Evolutionary conservation across 2,797 vertebrate genomes (phyloP).

Genomic region (Brachyrhaphis roseni): DNA sequence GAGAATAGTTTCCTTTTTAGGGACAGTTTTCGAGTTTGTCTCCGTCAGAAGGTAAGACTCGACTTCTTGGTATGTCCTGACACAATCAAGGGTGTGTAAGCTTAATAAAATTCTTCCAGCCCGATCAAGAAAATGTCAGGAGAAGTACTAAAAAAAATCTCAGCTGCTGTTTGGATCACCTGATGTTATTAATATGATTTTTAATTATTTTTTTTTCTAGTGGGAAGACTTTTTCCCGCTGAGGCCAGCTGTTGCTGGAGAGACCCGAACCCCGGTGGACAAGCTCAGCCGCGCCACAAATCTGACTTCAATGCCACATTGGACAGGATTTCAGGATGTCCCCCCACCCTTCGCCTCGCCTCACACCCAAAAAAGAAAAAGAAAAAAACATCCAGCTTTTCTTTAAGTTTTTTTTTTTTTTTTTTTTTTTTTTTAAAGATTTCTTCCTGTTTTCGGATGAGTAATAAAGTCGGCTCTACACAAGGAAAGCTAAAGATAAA

Average conservation of each 20-base stretch:
- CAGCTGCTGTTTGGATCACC: no score
- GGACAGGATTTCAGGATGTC: constrained; percentile 64
- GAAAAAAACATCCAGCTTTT: constrained; percentile 54
- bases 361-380: constrained; percentile 44
- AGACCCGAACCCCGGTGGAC: constrained; percentile 44
- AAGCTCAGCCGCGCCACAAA: constrained; percentile 42
- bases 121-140: neutral
- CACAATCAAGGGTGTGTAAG: neutral
- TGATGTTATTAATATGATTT: no score
- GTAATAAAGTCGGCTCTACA: constrained; percentile 55
- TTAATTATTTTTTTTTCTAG: constrained; percentile 64
- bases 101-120: neutral
- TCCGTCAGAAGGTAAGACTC: neutral
- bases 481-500: constrained; percentile 62
- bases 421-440: constrained; percentile 28
- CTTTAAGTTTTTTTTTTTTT: constrained; percentile 28
- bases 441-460: constrained; percentile 32
- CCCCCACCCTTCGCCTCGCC: constrained; percentile 36
- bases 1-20: neutral
- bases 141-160: no score
- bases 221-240: constrained; percentile 92
- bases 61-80: neutral
- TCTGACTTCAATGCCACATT: constrained; percentile 56
- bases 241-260: constrained; percentile 56
- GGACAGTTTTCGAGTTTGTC: neutral